Evolutionary conservation across 2,797 vertebrate species (phyloP), one percentile per base, ranked within the genome.

Genomic region (Phalloptychus januarius): DNA sequence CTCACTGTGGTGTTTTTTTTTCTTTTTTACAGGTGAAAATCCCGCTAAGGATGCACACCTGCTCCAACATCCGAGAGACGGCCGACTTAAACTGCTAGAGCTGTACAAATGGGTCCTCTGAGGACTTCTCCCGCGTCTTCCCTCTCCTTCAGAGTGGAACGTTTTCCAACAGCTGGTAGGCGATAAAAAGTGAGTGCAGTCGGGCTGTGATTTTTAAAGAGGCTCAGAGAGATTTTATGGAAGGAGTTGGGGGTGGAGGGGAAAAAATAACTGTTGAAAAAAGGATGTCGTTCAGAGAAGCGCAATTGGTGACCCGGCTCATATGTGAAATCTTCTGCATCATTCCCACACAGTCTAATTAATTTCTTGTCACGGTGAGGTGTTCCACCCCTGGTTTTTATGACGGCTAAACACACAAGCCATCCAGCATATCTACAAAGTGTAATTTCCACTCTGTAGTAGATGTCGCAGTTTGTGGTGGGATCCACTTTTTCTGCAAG

Each of bases 111-210:
- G 86, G 89, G 81, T 91, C 89, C 92, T 92, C 88, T 0, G 88
- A 93, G 93, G 90, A 90, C 91, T 77, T 82, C 89, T 82, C 67
- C 50, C 54, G 25, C 79, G 83, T 87, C 83, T 90, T 80, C 81
- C 82, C 79, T 90, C 87, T 88, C 85, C 84, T 89, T 89, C 78
- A 83, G 84, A 91, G 81, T 80, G 86, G 87, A 86, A 92, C 91
- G 78, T 91, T 94, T 89, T 87, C 84, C 90, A 93, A 88, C 93
- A 94, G 92, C 93, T 93, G 94, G 86, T 82, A 84, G 86, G 92
- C 85, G 85, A 91, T 93, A 92, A 95, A 93, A 88, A 85, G 81
- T 83, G 82, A 88, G 86, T 74, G 85, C 85, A 80, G 58, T 82
- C 82, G 76, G 61, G 80, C 86, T 73, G 82, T 65, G 89, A 89